phyloP scores from a whole-genome alignment of 92 coral and sea anemone species.

The Bergia sp. region DNA sequence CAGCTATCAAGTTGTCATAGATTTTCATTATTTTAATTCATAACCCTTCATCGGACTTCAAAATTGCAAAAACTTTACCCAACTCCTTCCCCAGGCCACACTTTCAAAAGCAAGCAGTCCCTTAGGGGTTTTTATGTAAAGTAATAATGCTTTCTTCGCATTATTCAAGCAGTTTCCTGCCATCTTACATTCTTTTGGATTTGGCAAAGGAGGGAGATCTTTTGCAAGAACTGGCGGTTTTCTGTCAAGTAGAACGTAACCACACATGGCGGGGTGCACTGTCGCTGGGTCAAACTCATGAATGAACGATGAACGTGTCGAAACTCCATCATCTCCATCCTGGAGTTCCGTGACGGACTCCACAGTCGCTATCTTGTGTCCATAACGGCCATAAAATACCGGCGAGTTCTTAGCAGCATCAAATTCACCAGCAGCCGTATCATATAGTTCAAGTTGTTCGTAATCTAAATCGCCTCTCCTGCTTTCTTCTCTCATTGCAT shows the following conservation, averaged over 20 bases:
- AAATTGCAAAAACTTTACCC: too few relatives aligned
- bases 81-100: too few relatives aligned
- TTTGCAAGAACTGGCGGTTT: conserved; percentile 74
- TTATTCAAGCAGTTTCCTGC: too few relatives aligned
- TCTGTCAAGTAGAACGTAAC: conserved; percentile 85
- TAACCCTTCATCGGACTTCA: too few relatives aligned
- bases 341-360: conserved; percentile 64
- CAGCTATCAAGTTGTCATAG: too few relatives aligned
- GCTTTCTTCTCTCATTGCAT: conserved; percentile 63
- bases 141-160: too few relatives aligned
- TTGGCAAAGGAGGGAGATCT: conserved; percentile 65
- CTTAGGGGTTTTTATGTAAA: too few relatives aligned
- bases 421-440: conserved; percentile 59
- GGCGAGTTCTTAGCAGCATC: conserved; percentile 90
- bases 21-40: too few relatives aligned
- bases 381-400: conserved; percentile 92
- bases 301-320: conserved; percentile 71
- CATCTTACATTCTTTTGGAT: conserved; percentile 83
- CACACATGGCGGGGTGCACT: conserved; percentile 88
- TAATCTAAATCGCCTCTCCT: conserved; percentile 68
- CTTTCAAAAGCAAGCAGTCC: too few relatives aligned
- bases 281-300: conserved; percentile 87
- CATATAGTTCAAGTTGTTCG: conserved; percentile 39
- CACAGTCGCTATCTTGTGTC: conserved; percentile 66
- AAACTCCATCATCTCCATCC: conserved; percentile 68